Evolutionary conservation across 2,888 invertebrate species (phyloP).

Genomic region (Lochmaea crataegi): DNA sequence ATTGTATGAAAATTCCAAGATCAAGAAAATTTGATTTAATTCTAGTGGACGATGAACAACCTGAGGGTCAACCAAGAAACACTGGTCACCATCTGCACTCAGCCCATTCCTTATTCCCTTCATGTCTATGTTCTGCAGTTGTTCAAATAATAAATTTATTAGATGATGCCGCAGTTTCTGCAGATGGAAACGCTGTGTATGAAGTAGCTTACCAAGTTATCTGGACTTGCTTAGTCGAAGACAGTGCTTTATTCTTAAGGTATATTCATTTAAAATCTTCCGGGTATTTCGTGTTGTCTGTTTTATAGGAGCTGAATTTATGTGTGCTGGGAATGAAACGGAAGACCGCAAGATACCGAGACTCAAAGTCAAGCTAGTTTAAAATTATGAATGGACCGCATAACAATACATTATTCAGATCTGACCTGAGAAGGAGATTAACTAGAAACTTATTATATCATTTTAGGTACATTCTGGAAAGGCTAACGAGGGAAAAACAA

Average conservation of each 20-base stretch:
- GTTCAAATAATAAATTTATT: conserved; percentile 93
- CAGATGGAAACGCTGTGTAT: conserved; percentile 95
- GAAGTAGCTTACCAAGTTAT: conserved; percentile 97
- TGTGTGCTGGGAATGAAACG: too few relatives aligned
- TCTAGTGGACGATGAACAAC: conserved; percentile 67
- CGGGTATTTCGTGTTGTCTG: too few relatives aligned
- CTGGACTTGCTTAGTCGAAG: conserved; percentile 91
- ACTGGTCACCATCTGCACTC: conserved; percentile 87
- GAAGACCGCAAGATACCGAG: too few relatives aligned
- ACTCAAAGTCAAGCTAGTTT: too few relatives aligned
- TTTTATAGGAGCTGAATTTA: too few relatives aligned
- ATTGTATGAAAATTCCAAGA: too few relatives aligned
- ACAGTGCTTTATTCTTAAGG: conserved; percentile 93
- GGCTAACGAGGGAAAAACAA: conserved; percentile 92
- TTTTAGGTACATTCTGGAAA: conserved; percentile 85
- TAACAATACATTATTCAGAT: neutral
- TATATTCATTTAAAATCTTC: conserved; percentile 14
- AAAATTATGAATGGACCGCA: too few relatives aligned
- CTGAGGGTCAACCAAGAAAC: conserved; percentile 75
- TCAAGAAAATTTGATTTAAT: neutral
- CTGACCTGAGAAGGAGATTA: too few relatives aligned
- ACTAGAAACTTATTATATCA: neutral
- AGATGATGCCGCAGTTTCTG: conserved; percentile 95
- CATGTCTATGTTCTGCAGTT: conserved; percentile 94
- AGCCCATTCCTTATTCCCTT: conserved; percentile 96